Base-by-base conservation (phyloP, 2,113 vertebrate genomes). In the Protobothrops flavoviridis region DNA sequence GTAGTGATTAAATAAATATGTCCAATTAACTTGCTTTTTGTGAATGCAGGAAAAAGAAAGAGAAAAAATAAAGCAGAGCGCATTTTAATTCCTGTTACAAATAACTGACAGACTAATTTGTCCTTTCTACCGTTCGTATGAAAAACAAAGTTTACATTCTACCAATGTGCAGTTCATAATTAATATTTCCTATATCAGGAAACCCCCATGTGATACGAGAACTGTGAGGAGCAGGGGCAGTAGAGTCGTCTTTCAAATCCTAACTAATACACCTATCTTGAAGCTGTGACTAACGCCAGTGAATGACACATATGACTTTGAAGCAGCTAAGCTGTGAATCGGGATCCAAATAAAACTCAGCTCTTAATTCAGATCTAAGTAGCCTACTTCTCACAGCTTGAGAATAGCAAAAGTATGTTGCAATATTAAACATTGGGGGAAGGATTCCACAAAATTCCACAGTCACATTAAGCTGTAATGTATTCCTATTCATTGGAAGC, bases 261-360 rank as follows among this genome's bases (percentile, higher is more conserved):
- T 12, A 69, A 91, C 87, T 94, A 55, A 92, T 12, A 87, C 20
- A 57, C 10, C 92, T 94, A 93, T 94, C 85, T 95, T 94, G 23
- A 92, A 93, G 53, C 93, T 7, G 86, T 92, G 55, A 92, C 87
- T 90, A 94, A 87, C 43, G 5, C 21, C 50, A 52, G 59, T 87
- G 69, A 86, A 74, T 86, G 74, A 87, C 39, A 48, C 12, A 52
- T 39, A 90, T 86, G 48, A n/a, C 6, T 48, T 52, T 23, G 59
- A 43, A 74, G 8, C 15, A 13, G 56, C 50, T 55, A 56, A 89
- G 20, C 29, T 52, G 24, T 90, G 88, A 90, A 93, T 93, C 64
- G 85, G 59, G 43, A 39, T 50, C 57, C 45, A 92, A 92, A 92
- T 89, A 85, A 93, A 93, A 50, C 39, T 33, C 53, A 89, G 24